Base-by-base conservation (phyloP, 35 echinoderm and acorn worm genomes). In the Diadema setosum region DNA sequence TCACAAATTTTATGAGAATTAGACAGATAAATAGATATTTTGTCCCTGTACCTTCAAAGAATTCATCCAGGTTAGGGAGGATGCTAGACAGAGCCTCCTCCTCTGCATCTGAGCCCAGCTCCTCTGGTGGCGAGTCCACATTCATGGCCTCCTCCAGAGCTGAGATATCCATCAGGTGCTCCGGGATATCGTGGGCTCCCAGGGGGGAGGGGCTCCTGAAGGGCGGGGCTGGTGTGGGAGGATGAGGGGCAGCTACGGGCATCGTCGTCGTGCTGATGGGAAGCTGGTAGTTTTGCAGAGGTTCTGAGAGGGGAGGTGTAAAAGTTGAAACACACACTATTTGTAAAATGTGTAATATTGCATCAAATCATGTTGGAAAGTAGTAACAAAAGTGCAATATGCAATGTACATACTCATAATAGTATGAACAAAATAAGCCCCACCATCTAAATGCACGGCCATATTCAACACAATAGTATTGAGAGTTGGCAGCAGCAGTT, bases 1-100 rank as follows among this genome's bases (percentile, higher is more conserved):
- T n/a, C n/a, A n/a, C n/a, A n/a, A n/a, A n/a, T n/a, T n/a, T n/a
- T n/a, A n/a, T n/a, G n/a, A n/a, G n/a, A n/a, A n/a, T n/a, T n/a
- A n/a, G n/a, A n/a, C n/a, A n/a, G n/a, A n/a, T n/a, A n/a, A n/a
- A n/a, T n/a, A n/a, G n/a, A n/a, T n/a, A n/a, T n/a, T n/a, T n/a
- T n/a, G n/a, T n/a, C n/a, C n/a, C n/a, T n/a, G n/a, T 86, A 91
- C 89, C 82, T 85, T 82, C 88, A 88, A 95, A 91, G 7, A 95
- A 43, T 56, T 89, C 94, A 43, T 92, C 91, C 3, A 99, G 67
- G 46, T 90, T 98, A 20, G 93, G 96, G 40, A 94, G 46, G 44
- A 94, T 44, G 64, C 94, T 87, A 16, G 92, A 92, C 6, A 94
- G 45, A 82, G 94, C 92, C 26, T 91, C 82, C 52, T 86, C 89